Evolutionary conservation across 2,113 vertebrate genomes (phyloP).

Genomic region (Micromys minutus): DNA sequence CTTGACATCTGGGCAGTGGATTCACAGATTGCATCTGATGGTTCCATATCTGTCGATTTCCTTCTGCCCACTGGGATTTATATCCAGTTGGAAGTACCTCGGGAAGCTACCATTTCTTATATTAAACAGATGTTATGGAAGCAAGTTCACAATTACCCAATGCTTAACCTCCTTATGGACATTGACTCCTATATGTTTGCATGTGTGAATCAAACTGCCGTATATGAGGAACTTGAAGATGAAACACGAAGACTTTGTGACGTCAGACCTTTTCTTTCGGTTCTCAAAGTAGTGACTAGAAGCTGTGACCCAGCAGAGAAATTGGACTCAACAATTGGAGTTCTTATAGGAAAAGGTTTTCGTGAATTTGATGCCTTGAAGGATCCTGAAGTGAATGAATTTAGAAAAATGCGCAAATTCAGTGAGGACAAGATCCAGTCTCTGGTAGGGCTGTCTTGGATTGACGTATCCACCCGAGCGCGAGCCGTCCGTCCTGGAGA

Average conservation of each 20-base stretch:
- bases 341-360: conserved; percentile 98
- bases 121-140: conserved; percentile 99
- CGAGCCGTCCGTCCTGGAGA: conserved; percentile 87
- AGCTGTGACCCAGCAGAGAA: conserved; percentile 96
- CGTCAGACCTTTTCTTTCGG: conserved; percentile 96
- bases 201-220: conserved; percentile 97
- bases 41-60: conserved; percentile 94
- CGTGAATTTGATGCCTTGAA: conserved; percentile 96
- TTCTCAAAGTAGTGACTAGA: conserved; percentile 94
- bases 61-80: conserved; percentile 97
- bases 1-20: conserved; percentile 98
- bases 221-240: conserved; percentile 97
- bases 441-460: conserved; percentile 91
- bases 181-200: conserved; percentile 99
- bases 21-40: conserved; percentile 91
- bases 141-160: conserved; percentile 94
- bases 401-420: conserved; percentile 95
- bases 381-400: conserved; percentile 97
- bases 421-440: conserved; percentile 94
- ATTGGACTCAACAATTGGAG: conserved; percentile 97
- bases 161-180: conserved; percentile 94
- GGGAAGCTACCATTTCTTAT: conserved; percentile 95
- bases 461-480: conserved; percentile 94
- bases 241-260: conserved; percentile 96
- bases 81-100: conserved; percentile 96